Percentiles rank a stretch among this genome's conserved stretches.
phyloP scores from a whole-genome alignment of 2,113 vertebrate species.

The Andinoacara biseriatus region DNA sequence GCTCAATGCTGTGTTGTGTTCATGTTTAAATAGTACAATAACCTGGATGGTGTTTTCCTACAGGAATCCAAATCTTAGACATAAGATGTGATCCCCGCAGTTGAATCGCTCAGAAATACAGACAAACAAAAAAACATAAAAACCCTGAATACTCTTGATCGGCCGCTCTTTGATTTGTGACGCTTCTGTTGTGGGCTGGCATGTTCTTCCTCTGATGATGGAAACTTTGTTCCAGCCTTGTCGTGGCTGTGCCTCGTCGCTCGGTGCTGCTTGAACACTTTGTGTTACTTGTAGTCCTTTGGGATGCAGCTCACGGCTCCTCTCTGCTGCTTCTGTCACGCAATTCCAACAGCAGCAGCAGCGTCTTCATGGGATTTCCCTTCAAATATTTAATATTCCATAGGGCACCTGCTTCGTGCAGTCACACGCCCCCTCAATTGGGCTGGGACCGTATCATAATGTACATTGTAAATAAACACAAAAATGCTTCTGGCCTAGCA shows the following conservation, averaged over 20 bases:
- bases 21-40: neutral
- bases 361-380: conserved; percentile 37
- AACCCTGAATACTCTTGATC: neutral
- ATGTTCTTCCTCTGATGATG: conserved; percentile 7
- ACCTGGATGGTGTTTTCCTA: too few relatives aligned
- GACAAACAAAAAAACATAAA: neutral
- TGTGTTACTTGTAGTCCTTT: conserved; percentile 9
- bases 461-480: conserved; percentile 19
- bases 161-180: neutral
- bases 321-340: conserved; percentile 37
- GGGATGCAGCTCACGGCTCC: conserved; percentile 43
- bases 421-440: conserved; percentile 30
- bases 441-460: conserved; percentile 17
- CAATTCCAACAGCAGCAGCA: conserved; percentile 19
- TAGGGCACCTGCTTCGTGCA: conserved; percentile 13
- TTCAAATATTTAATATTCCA: conserved; percentile 61
- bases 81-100: neutral
- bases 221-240: neutral
- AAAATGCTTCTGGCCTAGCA: neutral
- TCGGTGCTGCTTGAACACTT: conserved; percentile 2
- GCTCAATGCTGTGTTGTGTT: neutral
- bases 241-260: neutral
- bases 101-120: neutral
- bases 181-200: neutral
- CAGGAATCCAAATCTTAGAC: neutral